These are phyloP conservation scores for Pyrrhia umbra DNA, from an alignment of 2,888 invertebrate genomes.

Conservation along the genomic window DNA sequence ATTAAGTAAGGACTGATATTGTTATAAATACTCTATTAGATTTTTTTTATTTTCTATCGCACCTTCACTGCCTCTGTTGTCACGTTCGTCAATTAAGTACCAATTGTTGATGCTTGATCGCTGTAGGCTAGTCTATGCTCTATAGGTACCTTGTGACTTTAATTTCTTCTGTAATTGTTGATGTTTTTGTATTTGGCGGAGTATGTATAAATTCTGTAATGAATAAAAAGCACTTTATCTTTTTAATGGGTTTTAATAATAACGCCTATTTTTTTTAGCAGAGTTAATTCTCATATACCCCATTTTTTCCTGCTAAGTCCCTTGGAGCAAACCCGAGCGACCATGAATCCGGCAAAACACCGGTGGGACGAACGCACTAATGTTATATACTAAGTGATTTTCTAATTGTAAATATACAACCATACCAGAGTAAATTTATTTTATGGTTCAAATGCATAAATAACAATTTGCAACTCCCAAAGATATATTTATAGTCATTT, in stretches of 20 bases:
- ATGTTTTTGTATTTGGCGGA: slow-evolving; percentile 86
- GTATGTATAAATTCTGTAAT: slow-evolving; percentile 87
- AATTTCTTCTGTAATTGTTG: slow-evolving; percentile 81
- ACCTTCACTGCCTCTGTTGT: slow-evolving; percentile 75
- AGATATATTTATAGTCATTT: too few relatives aligned
- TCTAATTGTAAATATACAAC: too few relatives aligned
- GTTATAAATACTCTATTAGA: slow-evolving; percentile 76
- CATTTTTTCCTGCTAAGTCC: too few relatives aligned
- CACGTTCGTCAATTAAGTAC: slow-evolving; percentile 70
- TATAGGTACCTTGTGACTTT: slow-evolving; percentile 72
- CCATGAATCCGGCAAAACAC: too few relatives aligned
- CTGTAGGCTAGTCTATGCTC: slow-evolving; percentile 65
- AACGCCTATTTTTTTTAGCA: too few relatives aligned
- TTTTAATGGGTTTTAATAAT: slow-evolving; percentile 71
- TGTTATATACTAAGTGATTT: too few relatives aligned
- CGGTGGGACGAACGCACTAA: too few relatives aligned
- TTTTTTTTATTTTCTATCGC: slow-evolving; percentile 59
- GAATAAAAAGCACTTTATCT: slow-evolving; percentile 87
- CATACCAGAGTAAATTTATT: too few relatives aligned
- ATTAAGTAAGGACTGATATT: slow-evolving; percentile 89
- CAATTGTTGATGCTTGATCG: slow-evolving; percentile 65
- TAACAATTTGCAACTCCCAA: too few relatives aligned
- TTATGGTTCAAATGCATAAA: too few relatives aligned
- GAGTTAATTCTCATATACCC: too few relatives aligned
- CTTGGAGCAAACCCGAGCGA: too few relatives aligned